phyloP scores from a whole-genome alignment of 2,888 invertebrate species.

The Ophraella communa region DNA sequence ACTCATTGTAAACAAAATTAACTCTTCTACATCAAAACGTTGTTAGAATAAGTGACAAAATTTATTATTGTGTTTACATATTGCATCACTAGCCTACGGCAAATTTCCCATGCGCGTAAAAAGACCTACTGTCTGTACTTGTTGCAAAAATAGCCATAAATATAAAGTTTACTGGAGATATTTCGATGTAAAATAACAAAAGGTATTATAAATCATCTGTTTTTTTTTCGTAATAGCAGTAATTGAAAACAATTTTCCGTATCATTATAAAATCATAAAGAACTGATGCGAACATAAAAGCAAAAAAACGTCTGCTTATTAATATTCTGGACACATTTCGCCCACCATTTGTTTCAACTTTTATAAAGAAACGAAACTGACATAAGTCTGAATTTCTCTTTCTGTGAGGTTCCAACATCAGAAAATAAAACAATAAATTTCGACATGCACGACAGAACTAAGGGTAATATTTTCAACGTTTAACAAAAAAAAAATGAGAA shows the following conservation, averaged over 20 bases:
- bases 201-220: too few species aligned
- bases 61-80: too few species aligned
- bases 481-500: constrained; percentile 2
- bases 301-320: background rate
- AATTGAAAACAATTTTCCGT: background rate
- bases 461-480: constrained; percentile 13
- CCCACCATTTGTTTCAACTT: constrained; percentile 11
- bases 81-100: too few species aligned
- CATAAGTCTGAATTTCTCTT: constrained; percentile 15
- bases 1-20: too few species aligned
- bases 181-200: background rate
- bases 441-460: constrained; percentile 3
- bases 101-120: too few species aligned
- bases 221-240: too few species aligned
- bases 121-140: too few species aligned
- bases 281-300: constrained; percentile 1
- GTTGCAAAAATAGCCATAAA: too few species aligned
- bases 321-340: constrained; percentile 3
- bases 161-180: too few species aligned
- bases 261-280: background rate
- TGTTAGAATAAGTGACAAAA: too few species aligned
- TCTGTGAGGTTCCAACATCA: background rate
- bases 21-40: too few species aligned
- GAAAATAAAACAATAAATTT: constrained; percentile 17
- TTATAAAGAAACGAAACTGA: constrained; percentile 13